These are phyloP conservation scores for Sternarchorhynchus goeldii DNA, from an alignment of 2,797 vertebrate species.

Conservation along the genomic window DNA sequence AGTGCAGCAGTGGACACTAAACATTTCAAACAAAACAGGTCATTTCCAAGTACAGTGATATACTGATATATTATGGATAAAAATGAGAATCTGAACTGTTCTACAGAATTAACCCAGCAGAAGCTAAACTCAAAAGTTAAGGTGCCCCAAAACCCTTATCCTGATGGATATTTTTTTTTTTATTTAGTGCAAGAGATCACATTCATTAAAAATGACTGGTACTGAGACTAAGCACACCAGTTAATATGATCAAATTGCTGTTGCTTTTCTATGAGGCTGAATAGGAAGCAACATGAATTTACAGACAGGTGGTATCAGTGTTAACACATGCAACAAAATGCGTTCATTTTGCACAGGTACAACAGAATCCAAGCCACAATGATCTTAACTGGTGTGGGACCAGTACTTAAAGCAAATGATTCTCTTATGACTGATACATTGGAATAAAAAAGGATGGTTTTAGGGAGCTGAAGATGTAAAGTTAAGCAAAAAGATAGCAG, in stretches of 20 bases:
- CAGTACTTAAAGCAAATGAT: slow-evolving; percentile 38
- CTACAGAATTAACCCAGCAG: slow-evolving; percentile 4
- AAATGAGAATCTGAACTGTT: slow-evolving; percentile 9
- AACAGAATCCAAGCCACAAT: not conserved
- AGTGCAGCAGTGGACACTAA: slow-evolving; percentile 44
- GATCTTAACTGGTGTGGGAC: slow-evolving; percentile 2
- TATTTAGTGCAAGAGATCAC: not conserved
- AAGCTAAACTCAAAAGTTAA: slow-evolving; percentile 18
- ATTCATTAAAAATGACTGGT: not conserved
- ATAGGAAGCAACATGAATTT: not conserved
- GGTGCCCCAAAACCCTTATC: not conserved
- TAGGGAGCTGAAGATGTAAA: not conserved
- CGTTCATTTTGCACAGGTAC: not conserved
- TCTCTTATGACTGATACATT: slow-evolving; percentile 31
- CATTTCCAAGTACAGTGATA: not conserved
- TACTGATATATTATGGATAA: slow-evolving; percentile 1
- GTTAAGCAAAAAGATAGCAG: not conserved
- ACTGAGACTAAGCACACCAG: not conserved
- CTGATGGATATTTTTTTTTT: not conserved
- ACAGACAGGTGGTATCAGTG: not conserved
- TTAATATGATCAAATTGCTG: not conserved
- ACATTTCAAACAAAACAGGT: slow-evolving; percentile 11
- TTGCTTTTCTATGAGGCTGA: not conserved
- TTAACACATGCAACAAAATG: not conserved
- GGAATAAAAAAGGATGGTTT: not conserved